Evolutionary conservation across 2,888 invertebrate species (phyloP), one percentile per base, ranked within the genome.

Genomic region (Apeira syringaria): DNA sequence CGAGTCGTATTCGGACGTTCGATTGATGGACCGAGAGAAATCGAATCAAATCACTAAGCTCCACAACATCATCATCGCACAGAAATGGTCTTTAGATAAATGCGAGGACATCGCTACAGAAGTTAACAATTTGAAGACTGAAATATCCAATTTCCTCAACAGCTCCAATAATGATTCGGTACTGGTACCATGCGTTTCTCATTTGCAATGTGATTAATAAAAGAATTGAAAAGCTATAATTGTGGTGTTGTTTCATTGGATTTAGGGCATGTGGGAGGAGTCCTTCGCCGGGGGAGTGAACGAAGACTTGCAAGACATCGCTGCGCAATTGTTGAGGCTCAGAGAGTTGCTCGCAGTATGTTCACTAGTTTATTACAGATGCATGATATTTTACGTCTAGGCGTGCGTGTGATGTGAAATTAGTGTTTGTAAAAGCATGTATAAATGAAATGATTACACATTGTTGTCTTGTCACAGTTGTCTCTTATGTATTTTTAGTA

Each of bases 141-240:
- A 88, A 44, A 84, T 87, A 59, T 74, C 76, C 1, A 79, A 78
- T 42, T 85, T 86, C 36, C 47, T 88, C 27, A 81, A 75, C 71
- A 78, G 59, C 34, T 80, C 83, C 15, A 88, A 82, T 61, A 77
- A 85, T 45, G 88, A 89, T 50, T 88, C 88, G 88, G 88, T 89
- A 87, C 6, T 2, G 1, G n/a, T 11, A 18, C 9, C n/a, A 17
- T 18, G 29, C 10, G 18, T 0, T 13, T 26, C 5, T 13, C 3
- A 22, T 20, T 24, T 29, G 9, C 4, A 31, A 20, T 24, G 27
- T 20, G 6, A 27, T 5, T 33, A 15, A 18, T 18, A 15, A 27
- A 27, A 26, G 27, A 32, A 32, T 7, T 3, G 11, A 2, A 10
- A 12, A 7, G 3, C n/a, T 25, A 15, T 20, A 17, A 10, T 9